A percentile compares a stretch with the other conserved stretches of the same genome.
These are phyloP conservation scores for Himalopsyche anomala DNA, from an alignment of 2,888 invertebrate genomes.

Conservation along the genomic window DNA sequence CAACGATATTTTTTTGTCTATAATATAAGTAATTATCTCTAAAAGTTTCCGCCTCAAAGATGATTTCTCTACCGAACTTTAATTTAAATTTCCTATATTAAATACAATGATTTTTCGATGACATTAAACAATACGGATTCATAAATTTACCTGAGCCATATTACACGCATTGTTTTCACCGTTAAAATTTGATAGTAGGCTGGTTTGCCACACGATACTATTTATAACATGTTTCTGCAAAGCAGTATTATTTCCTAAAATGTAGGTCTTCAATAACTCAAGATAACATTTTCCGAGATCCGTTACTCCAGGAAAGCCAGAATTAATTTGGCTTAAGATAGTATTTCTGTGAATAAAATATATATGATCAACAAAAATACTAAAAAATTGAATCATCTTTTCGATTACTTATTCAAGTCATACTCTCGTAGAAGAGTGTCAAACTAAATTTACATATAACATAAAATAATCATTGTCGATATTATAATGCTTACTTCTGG, in stretches of 20 bases:
- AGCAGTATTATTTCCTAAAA: not conserved
- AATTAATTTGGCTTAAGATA: not conserved
- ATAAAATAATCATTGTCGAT: too few relatives aligned
- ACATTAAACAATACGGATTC: not conserved
- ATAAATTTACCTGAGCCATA: not conserved
- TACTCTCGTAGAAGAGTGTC: too few relatives aligned
- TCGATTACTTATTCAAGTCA: too few relatives aligned
- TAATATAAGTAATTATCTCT: too few relatives aligned
- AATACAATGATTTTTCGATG: not conserved
- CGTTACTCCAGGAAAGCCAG: not conserved
- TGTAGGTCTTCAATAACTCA: not conserved
- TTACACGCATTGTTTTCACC: not conserved
- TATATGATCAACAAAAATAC: too few relatives aligned
- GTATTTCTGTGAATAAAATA: not conserved
- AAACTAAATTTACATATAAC: too few relatives aligned
- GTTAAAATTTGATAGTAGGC: not conserved
- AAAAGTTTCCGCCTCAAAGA: too few relatives aligned
- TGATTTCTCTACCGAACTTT: too few relatives aligned
- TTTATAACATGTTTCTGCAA: not conserved
- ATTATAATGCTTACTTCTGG: too few relatives aligned
- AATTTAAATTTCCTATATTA: too few relatives aligned
- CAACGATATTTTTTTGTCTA: too few relatives aligned
- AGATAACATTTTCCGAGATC: not conserved
- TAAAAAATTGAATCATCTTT: too few relatives aligned
- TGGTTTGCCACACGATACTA: not conserved